A percentile compares a stretch with the other conserved stretches of the same genome.
Conservation (phyloP, 2,888 invertebrate species). For the Taphrorychus bicolor region DNA sequence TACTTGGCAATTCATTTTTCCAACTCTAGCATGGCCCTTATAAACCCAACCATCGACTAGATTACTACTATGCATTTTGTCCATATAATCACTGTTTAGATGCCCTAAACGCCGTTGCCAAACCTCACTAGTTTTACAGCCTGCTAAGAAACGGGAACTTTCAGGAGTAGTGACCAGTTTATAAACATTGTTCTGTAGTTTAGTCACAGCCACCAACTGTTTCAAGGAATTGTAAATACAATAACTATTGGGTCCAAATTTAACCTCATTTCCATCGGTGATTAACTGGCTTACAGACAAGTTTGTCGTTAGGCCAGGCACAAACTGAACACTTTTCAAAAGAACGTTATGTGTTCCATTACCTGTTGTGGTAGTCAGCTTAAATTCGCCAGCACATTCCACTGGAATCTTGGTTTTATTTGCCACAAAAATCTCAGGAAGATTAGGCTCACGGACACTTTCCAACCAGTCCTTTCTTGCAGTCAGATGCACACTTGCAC, state of each 20-base stretch:
- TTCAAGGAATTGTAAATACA: constrained; percentile 8
- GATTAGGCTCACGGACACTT: background rate
- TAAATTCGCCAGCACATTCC: background rate
- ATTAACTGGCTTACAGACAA: constrained; percentile 44
- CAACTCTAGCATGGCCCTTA: background rate
- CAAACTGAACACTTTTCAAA: constrained; percentile 37
- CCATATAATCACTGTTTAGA: constrained; percentile 17
- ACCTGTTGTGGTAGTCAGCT: background rate
- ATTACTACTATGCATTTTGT: constrained; percentile 29
- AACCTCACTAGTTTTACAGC: constrained; percentile 5
- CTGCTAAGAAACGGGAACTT: background rate
- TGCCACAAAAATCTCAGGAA: constrained; percentile 33
- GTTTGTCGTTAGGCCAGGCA: constrained; percentile 44
- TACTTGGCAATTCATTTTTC: constrained; percentile 16
- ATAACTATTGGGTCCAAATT: constrained; percentile 23
- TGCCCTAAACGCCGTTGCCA: constrained; percentile 44
- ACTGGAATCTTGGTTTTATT: constrained; percentile 42
- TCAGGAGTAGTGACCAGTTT: background rate
- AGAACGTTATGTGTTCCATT: background rate
- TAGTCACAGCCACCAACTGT: constrained; percentile 5
- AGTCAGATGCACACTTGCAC: constrained; percentile 48
- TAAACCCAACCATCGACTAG: background rate
- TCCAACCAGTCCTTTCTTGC: constrained; percentile 41
- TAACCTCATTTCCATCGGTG: constrained; percentile 42
- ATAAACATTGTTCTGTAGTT: background rate